Evolutionary conservation across 2,797 vertebrate species (phyloP), one percentile per base, ranked within the genome.

Genomic region (Epinephelus coioides): DNA sequence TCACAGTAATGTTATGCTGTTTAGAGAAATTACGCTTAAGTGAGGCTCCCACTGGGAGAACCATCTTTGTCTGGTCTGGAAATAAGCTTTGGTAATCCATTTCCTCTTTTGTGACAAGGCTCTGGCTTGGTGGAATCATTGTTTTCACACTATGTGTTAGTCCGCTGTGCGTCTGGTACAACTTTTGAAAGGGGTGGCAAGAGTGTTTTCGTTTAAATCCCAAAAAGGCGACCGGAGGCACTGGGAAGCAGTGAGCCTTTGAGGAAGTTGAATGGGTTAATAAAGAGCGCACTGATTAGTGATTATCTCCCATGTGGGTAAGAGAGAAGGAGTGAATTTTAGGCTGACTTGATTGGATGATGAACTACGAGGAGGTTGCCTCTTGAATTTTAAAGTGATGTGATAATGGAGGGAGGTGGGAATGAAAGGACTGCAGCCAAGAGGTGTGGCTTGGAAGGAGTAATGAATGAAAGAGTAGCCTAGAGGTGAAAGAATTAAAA

Each of bases 401-500:
- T 51, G 62, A 74, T 78, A 82, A 83, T 59, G 61, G 47, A 76
- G 66, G 80, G 72, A 81, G 74, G 57, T 69, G 71, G 69, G 59
- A 69, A 82, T 72, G 43, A 74, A 76, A 68, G 27, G 57, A 84
- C 25, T 17, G 73, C 60, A 86, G 87, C 68, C 82, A 63, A 83
- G 79, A 86, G 89, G 82, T 18, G 87, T 87, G 87, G 82, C 82
- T 78, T 76, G 10, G 10, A 61, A 61, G 49, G 30, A 84, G 86
- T 83, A 85, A 91, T 91, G 83, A 89, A 92, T 88, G 82, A 69
- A 87, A 81, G 57, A 57, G 53, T 66, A 79, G 90, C 85, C 81
- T 77, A 21, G 60, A 88, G 91, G 89, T 87, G 74, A 90, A 84
- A 81, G 50, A 86, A 87, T 88, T 73, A 74, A 90, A 91, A 90